These are phyloP conservation scores for Mohoua ochrocephala DNA, from an alignment of 2,113 vertebrate genomes.

Conservation along the genomic window DNA sequence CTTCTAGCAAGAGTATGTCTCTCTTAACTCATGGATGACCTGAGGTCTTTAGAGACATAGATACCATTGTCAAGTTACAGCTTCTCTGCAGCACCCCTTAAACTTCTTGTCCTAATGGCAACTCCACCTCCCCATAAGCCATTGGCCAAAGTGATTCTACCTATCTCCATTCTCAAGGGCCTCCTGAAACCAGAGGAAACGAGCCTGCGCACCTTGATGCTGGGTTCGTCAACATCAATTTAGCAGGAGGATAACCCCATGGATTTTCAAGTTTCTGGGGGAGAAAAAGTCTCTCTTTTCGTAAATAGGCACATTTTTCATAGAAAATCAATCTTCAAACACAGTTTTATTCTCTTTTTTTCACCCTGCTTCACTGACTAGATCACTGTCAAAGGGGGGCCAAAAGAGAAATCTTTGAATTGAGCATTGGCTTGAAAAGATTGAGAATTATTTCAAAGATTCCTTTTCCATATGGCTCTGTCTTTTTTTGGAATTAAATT, in stretches of 20 bases:
- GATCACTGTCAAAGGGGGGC: not conserved
- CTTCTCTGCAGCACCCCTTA: not conserved
- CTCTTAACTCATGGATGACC: not conserved
- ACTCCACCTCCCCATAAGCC: not conserved
- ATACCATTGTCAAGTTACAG: not conserved
- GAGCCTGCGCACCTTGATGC: accelerated
- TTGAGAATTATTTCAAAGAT: not conserved
- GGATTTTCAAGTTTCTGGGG: not conserved
- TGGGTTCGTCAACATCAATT: not conserved
- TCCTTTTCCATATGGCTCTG: not conserved
- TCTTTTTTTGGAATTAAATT: not conserved
- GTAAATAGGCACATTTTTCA: not conserved
- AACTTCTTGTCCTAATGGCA: not conserved
- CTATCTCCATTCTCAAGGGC: not conserved
- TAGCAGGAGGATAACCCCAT: not conserved
- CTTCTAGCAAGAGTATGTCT: not conserved
- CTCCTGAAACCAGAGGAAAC: not conserved
- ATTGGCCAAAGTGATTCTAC: not conserved
- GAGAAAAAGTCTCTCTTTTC: not conserved
- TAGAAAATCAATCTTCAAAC: not conserved
- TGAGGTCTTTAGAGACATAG: not conserved
- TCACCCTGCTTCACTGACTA: not conserved
- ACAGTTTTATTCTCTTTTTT: not conserved
- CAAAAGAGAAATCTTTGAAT: not conserved
- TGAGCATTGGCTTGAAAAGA: not conserved